Evolutionary conservation across 2,113 vertebrate species (phyloP).

Genomic region (Terrapene triunguis): DNA sequence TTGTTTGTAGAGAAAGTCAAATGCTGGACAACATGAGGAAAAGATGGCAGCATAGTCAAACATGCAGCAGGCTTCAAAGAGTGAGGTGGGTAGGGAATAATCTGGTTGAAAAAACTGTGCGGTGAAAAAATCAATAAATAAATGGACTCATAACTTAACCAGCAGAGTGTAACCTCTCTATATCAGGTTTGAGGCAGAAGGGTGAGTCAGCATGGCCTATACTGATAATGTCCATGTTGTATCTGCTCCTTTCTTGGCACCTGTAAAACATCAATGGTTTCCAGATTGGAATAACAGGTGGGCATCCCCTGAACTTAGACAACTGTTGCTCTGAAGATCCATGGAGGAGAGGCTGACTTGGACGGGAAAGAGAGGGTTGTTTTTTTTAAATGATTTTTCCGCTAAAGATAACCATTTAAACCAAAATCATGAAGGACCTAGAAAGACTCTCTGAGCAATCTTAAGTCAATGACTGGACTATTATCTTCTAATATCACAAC

Average conservation of each 20-base stretch:
- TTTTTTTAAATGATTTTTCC: too few species aligned
- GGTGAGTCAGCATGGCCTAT: neutral
- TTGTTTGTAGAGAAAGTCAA: neutral
- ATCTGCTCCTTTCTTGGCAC: neutral
- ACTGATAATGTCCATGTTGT: slow-evolving; percentile 4
- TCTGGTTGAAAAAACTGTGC: neutral
- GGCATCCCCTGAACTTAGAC: slow-evolving; percentile 61
- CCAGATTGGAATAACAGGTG: slow-evolving; percentile 46
- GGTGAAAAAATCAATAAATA: slow-evolving; percentile 25
- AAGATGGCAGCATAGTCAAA: neutral
- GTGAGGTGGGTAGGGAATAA: neutral
- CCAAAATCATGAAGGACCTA: too few species aligned
- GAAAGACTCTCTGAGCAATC: slow-evolving; percentile 67
- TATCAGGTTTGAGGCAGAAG: neutral
- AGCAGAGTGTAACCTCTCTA: neutral
- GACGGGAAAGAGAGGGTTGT: too few species aligned
- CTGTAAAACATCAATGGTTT: slow-evolving; percentile 46
- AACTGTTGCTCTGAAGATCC: neutral
- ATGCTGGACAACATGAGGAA: neutral
- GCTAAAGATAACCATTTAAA: too few species aligned
- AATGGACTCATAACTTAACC: neutral
- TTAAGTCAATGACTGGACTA: slow-evolving; percentile 58
- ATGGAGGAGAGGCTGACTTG: neutral
- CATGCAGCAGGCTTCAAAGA: neutral
- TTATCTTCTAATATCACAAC: slow-evolving; percentile 76